Base-by-base conservation (phyloP, 2,797 vertebrate genomes). In the Ceryle rudis region DNA sequence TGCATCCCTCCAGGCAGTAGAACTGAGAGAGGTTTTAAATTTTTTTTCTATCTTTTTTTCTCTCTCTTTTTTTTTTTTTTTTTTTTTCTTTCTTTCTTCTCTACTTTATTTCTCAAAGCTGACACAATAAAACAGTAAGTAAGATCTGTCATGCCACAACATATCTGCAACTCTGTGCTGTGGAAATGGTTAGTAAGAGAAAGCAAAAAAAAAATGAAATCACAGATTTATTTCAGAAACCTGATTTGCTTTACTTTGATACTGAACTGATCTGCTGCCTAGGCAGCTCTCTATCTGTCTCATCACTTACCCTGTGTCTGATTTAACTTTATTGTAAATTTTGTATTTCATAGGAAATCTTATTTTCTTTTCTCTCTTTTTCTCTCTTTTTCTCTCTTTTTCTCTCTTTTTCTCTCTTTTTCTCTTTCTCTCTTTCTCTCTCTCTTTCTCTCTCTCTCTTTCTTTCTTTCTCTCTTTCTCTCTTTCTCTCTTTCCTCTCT, bases 351-450 rank as follows among this genome's bases (percentile, higher is more conserved):
- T 7, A 19, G 8, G 9, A 65, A 77, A 12, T 8, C 7, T 46
- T 46, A 16, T 19, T 49, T 17, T 25, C 25, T 7, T 12, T 9
- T 6, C 6, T 4, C 15, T 26, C 5, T 9, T 6, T 10, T 5
- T 4, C 10, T 25, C 6, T 44, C 28, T 44, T 11, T 4, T 4
- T 2, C 2, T 10, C 10, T 11, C 8, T 5, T 0, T 5, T 6
- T 7, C 2, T 29, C 2, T 6, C 2, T 9, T 5, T 2, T 3
- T 10, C 11, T 39, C 39, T 22, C 8, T 0, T 2, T 11, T 8
- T 6, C 37, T 2, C 4, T 10, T 10, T 10, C 5, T 5, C 13
- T 4, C 1, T 9, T 15, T 1, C 10, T 9, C 4, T 23, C 5
- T 7, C 11, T 4, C 4, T 9, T 20, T 28, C 26, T 25, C 35